Evolutionary conservation across 92 coral and sea anemone species (phyloP).

Genomic region (Zoanthus gigantus): DNA sequence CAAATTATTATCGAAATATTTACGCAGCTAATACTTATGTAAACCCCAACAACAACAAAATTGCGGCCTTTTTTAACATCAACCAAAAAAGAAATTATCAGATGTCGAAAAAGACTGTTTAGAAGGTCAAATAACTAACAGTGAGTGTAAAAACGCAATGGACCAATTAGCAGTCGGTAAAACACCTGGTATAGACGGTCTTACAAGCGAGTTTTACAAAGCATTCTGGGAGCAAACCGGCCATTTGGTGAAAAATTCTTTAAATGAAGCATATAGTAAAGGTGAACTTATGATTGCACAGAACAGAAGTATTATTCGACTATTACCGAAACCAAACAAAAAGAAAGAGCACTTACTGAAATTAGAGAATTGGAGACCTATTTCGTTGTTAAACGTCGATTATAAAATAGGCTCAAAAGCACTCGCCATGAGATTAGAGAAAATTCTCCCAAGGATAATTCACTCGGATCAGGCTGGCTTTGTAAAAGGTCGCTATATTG

Average conservation of each 20-base stretch:
- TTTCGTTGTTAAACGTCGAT: conserved; percentile 34
- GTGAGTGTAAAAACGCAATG: neutral
- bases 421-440: conserved; percentile 34
- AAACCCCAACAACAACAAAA: neutral
- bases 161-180: neutral
- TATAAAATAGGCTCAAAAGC: conserved; percentile 35
- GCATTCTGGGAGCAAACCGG: neutral
- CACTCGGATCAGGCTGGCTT: conserved; percentile 37
- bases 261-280: neutral
- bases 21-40: neutral
- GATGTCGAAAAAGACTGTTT: neutral
- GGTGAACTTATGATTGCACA: conserved; percentile 11
- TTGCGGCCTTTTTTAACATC: neutral
- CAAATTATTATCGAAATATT: neutral
- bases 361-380: neutral
- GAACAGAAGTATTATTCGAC: neutral
- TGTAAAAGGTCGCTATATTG: conserved; percentile 9
- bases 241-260: neutral
- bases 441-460: conserved; percentile 25
- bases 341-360: neutral
- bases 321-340: conserved; percentile 2
- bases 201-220: neutral
- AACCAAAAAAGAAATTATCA: neutral
- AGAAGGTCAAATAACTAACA: conserved; percentile 13
- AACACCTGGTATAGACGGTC: conserved; percentile 3